phyloP scores from a whole-genome alignment of 2,888 invertebrate genomes.

The Acronicta leporina region DNA sequence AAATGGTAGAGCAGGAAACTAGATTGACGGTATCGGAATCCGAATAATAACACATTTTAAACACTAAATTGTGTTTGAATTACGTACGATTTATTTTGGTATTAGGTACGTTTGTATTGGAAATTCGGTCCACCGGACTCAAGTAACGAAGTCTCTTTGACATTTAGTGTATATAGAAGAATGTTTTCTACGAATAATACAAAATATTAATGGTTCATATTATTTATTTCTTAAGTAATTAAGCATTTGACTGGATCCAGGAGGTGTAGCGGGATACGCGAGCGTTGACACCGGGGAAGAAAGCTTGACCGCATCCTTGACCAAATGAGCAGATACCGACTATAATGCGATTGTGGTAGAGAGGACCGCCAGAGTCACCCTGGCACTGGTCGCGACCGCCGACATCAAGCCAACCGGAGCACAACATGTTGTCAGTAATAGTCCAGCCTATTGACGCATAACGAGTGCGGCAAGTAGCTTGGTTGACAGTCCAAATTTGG shows the following conservation, averaged over 20 bases:
- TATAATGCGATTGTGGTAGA: conserved; percentile 68
- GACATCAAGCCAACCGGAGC: conserved; percentile 63
- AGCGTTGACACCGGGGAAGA: conserved; percentile 66
- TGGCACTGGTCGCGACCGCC: conserved; percentile 78
- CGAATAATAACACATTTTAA: no score
- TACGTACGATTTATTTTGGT: no score
- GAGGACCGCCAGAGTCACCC: conserved; percentile 76
- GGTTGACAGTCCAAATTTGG: conserved; percentile 64
- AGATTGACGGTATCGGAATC: no score
- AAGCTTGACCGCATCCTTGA: conserved; percentile 53
- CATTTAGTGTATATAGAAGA: no score
- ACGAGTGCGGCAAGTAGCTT: conserved; percentile 56
- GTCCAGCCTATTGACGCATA: conserved; percentile 36
- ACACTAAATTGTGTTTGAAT: no score
- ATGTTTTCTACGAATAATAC: no score
- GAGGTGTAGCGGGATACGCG: conserved; percentile 65
- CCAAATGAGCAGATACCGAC: conserved; percentile 71
- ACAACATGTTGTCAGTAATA: conserved; percentile 63
- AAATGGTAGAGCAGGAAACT: no score
- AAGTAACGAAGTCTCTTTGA: no score
- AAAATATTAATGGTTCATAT: no score
- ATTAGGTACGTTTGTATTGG: no score
- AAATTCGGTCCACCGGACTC: no score
- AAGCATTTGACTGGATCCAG: conserved; percentile 69
- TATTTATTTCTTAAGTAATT: conserved; percentile 12